phyloP scores from a whole-genome alignment of 1,140 invertebrate genomes.

The Pachyrhynchus sulphureomaculatus region DNA sequence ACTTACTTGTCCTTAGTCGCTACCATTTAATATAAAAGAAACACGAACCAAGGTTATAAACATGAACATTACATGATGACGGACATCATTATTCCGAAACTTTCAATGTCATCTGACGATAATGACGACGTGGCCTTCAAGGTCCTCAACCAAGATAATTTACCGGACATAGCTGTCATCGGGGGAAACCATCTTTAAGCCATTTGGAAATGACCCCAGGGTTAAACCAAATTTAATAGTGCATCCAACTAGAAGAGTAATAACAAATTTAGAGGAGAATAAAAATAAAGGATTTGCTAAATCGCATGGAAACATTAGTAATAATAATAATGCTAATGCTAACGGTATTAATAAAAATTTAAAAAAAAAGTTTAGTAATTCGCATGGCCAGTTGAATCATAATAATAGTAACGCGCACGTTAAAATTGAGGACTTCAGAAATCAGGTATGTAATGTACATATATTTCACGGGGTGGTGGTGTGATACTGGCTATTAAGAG shows the following conservation, averaged over 20 bases:
- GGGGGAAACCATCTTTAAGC: conserved; percentile 48
- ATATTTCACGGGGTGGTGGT: too few species aligned
- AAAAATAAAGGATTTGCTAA: conserved; percentile 46
- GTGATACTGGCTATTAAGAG: too few species aligned
- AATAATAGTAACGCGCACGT: conserved; percentile 39
- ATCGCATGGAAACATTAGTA: conserved; percentile 44
- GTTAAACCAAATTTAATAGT: conserved; percentile 56
- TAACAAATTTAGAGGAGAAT: conserved; percentile 44
- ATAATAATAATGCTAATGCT: conserved; percentile 25
- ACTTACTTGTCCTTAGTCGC: too few species aligned
- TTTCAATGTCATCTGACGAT: conserved; percentile 47
- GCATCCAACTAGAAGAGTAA: conserved; percentile 51
- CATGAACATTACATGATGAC: conserved; percentile 4
- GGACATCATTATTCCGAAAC: conserved; percentile 43
- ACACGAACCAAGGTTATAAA: too few species aligned
- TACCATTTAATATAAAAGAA: too few species aligned
- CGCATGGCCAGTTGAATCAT: conserved; percentile 51
- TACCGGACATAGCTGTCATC: conserved; percentile 43
- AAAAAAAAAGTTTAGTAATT: conserved; percentile 49
- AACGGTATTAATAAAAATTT: conserved; percentile 27
- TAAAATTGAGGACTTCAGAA: conserved; percentile 43
- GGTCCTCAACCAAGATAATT: conserved; percentile 54
- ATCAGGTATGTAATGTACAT: conserved; percentile 38
- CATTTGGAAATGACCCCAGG: conserved; percentile 46
- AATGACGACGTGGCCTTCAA: conserved; percentile 53